Base-by-base conservation (phyloP, 2,888 invertebrate species). In the Podabrus alpinus region DNA sequence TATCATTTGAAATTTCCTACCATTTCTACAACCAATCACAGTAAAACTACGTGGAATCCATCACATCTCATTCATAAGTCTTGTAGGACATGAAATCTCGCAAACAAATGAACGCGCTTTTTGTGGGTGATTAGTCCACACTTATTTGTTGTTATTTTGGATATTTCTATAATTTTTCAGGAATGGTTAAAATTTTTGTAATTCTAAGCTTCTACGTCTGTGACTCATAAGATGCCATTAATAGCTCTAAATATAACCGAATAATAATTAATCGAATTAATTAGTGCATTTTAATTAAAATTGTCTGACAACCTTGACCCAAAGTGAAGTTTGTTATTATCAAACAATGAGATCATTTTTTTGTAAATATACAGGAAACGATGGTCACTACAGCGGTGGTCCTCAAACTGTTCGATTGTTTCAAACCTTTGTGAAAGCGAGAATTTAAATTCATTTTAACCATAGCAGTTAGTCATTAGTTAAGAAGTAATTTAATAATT, bases 151-250 rank as follows among this genome's bases (percentile, higher is more conserved):
- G 45, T 7, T 7, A 45, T 16, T 15, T 64, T 10, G n/a, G 5
- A 64, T n/a, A 21, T 64, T 19, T n/a, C 0, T n/a, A 9, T 9
- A n/a, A 64, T 17, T 64, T 64, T 45, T 45, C n/a, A 7, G n/a
- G 45, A 45, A 3, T 10, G 15, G 15, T 15, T 24, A n/a, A 64
- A 64, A 64, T 45, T 70, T 19, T 3, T 69, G 45, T 16, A 11
- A 75, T 77, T 79, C 77, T 81, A 81, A 81, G 79, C 80, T 79
- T 81, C 81, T 79, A 81, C 81, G 81, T 81, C 79, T 45, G n/a
- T n/a, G n/a, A 45, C 45, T 77, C 61, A 15, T 15, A 59, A 66
- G 74, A 61, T 74, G 74, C 74, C 71, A 74, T 74, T 74, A 45
- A 45, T 45, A n/a, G 45, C 45, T 45, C n/a, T n/a, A 45, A 45